Percentiles rank a stretch among this genome's conserved stretches.
Evolutionary conservation across 2,888 invertebrate species (phyloP).

Genomic region (Diploptera punctata): DNA sequence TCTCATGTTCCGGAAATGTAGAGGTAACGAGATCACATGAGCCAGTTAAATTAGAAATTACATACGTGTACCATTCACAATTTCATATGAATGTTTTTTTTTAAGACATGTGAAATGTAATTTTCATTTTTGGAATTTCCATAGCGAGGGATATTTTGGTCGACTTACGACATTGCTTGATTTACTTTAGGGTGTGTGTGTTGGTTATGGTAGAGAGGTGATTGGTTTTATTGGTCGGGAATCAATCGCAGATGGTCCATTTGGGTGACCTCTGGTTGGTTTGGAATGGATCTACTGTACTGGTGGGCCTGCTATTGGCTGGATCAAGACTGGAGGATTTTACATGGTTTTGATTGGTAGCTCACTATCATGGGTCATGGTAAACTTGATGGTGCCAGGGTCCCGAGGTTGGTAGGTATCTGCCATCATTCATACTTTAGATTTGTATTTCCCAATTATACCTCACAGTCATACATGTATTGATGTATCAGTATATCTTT

Average conservation of each 20-base stretch:
- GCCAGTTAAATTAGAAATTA: neutral
- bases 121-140: conserved; percentile 7
- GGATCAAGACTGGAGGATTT: conserved; percentile 34
- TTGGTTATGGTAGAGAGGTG: conserved; percentile 42
- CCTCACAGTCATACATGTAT: neutral
- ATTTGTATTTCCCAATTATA: conserved; percentile 4
- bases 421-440: conserved; percentile 21
- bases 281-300: conserved; percentile 30
- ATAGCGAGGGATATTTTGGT: neutral
- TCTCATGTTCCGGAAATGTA: neutral
- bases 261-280: conserved; percentile 33
- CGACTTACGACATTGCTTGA: conserved; percentile 39
- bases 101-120: neutral
- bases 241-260: conserved; percentile 27
- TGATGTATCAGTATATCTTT: too few relatives aligned
- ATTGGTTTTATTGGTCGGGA: conserved; percentile 36
- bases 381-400: conserved; percentile 32
- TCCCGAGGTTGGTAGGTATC: conserved; percentile 29
- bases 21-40: neutral
- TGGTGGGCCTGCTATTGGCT: conserved; percentile 24
- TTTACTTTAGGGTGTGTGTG: conserved; percentile 44
- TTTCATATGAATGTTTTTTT: conserved; percentile 2
- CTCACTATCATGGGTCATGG: conserved; percentile 29
- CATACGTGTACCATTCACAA: conserved; percentile 7
- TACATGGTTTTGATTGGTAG: conserved; percentile 33